Evolutionary conservation across 1,140 invertebrate genomes (phyloP), one percentile per base, ranked within the genome.

Genomic region (Papilio dardanus): DNA sequence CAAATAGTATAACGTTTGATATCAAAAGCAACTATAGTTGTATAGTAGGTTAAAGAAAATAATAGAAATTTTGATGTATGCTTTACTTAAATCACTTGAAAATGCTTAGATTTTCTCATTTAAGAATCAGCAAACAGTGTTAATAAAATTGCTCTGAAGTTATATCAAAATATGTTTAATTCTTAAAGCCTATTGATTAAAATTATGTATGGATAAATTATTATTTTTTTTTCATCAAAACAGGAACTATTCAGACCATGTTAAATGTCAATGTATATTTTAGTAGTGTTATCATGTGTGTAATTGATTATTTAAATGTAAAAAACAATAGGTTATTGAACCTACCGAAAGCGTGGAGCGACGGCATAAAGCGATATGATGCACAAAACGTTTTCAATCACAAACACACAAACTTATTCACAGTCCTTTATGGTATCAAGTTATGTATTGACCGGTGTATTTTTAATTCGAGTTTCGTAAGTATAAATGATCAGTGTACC

Each of bases 401-500:
- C 46, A 76, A 77, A 83, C 83, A 82, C 84, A 85, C 82, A 84
- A 85, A 86, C 81, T 81, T 74, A 74, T 78, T 81, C 84, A 92
- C 87, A 90, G 85, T 86, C 86, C 83, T 75, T 79, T 82, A 71
- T 78, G 81, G 79, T 73, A 78, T 69, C 79, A 83, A 79, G 85
- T 83, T 81, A 78, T 80, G 76, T 77, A 80, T 83, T 76, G 77
- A 75, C 77, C 83, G 80, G 78, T 54, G 79, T 84, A 87, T 87
- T 86, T 89, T 89, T 88, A 92, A 91, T 90, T 88, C 83, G 87
- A 90, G 87, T 90, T 86, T 85, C 84, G 54, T 88, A 87, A 88
- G 82, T 78, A 81, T 80, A 77, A 68, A 81, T 86, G 86, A 77
- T 74, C 86, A 91, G 83, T 83, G 90, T 92, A 86, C 77, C 90